Base-by-base conservation (phyloP, 1,140 invertebrate genomes). In the Planococcus citri region DNA sequence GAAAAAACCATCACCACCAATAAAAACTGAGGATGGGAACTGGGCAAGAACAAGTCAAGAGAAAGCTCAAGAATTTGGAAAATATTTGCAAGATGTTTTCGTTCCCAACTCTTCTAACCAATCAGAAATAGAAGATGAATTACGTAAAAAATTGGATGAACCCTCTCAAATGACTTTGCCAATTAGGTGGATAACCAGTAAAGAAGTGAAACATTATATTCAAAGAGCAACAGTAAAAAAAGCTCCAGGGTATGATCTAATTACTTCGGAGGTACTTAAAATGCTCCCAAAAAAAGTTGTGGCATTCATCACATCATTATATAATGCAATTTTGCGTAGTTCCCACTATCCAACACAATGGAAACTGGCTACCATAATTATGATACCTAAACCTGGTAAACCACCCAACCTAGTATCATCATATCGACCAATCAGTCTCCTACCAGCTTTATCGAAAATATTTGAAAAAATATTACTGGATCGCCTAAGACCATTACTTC, bases 301-400 rank as follows among this genome's bases (percentile, higher is more conserved):
- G 10, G 24, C 68, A 24, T 60, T 70, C 0, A 12, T 72, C 17
- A 69, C 71, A 8, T 14, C 20, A n/a, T 8, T 72, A 25, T 70
- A 41, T 22, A 72, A 72, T 58, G 68, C 69, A 0, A 27, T 61
- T 4, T 25, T 70, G 9, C 51, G 71, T 4, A 29, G 64, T 2
- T 64, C 68, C 9, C 69, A 71, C 57, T 71, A 57, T 14, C 71
- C 71, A 0, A 1, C 37, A 0, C 73, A 74, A 38, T 79, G 75
- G 76, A 79, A 79, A 71, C 70, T 76, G 14, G 74, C 77, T 1
- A 68, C 75, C 68, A 74, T 78, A 4, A 75, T 76, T n/a, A 74
- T 78, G 73, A 73, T 78, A 27, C 68, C 33, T 1, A 75, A 75
- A 70, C 74, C 74, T 10, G 75, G 73, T 17, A 77, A 78, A 75